Conservation (phyloP, 2,113 vertebrate genomes). For the Semnornis frantzii region DNA sequence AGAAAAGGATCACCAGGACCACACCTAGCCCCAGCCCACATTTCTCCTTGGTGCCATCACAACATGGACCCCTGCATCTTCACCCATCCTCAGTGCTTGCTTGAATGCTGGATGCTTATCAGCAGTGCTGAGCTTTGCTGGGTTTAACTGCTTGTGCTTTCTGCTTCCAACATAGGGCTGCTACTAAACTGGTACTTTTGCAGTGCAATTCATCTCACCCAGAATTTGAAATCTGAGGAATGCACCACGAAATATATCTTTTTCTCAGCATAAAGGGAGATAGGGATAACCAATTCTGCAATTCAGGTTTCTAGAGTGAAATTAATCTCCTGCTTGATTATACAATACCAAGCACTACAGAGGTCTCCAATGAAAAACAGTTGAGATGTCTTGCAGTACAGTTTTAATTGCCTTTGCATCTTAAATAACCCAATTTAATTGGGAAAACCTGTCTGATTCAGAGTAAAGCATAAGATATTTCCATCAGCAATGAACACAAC, state of each 20-base stretch:
- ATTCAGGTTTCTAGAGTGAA: background rate
- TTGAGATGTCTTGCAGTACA: background rate
- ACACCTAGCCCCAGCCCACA: too few relatives aligned
- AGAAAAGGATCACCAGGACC: too few relatives aligned
- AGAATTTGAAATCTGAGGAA: background rate
- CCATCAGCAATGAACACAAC: background rate
- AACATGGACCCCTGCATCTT: too few relatives aligned
- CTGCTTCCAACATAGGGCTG: too few relatives aligned
- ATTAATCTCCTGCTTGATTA: background rate
- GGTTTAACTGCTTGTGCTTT: too few relatives aligned
- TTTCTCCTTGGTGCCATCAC: too few relatives aligned
- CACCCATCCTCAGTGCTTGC: too few relatives aligned
- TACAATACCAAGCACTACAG: background rate
- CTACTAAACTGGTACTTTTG: background rate
- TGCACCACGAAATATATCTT: background rate
- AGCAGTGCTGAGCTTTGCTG: too few relatives aligned
- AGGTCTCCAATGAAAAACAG: background rate
- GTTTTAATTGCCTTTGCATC: background rate
- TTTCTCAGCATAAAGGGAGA: background rate
- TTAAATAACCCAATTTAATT: conserved; percentile 27
- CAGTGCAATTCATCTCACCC: background rate
- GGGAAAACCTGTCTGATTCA: conserved; percentile 9
- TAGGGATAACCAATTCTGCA: background rate
- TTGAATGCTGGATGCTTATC: too few relatives aligned
- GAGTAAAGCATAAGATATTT: background rate